Evolutionary conservation across 2,888 invertebrate species (phyloP).

Genomic region (Tanytarsus gracilentus): DNA sequence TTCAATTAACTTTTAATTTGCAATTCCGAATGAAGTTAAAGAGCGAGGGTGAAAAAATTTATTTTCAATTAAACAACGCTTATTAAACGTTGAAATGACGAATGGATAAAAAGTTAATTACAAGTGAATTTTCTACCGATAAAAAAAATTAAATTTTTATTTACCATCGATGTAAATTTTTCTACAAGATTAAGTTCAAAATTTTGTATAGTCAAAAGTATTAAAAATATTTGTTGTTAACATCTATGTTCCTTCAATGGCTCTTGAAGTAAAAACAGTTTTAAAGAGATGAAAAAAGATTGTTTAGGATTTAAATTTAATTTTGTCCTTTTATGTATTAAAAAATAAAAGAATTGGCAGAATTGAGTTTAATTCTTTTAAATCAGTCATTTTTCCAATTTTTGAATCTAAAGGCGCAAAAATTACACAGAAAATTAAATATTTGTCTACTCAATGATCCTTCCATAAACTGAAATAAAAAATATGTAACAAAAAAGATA

Average conservation of each 20-base stretch:
- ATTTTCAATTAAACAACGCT: constrained; percentile 24
- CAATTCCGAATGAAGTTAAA: not conserved
- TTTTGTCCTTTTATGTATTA: no score
- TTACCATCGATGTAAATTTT: not conserved
- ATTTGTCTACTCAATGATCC: constrained; percentile 7
- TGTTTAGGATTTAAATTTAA: no score
- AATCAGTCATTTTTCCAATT: no score
- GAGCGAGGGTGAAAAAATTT: not conserved
- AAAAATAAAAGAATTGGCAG: not conserved
- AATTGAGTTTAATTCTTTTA: no score
- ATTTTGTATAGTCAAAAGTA: not conserved
- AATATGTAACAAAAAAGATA: not conserved
- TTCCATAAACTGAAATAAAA: constrained; percentile 4
- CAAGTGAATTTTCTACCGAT: not conserved
- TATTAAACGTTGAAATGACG: constrained; percentile 18
- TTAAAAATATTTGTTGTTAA: not conserved
- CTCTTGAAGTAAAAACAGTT: no score
- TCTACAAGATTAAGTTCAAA: not conserved
- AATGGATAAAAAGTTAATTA: not conserved
- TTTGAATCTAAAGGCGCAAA: not conserved
- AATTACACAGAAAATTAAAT: not conserved
- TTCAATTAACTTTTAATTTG: constrained; percentile 1
- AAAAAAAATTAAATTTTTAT: not conserved
- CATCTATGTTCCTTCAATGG: constrained; percentile 11
- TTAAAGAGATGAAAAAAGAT: no score